Evolutionary conservation across 2,888 invertebrate genomes (phyloP), one percentile per base, ranked within the genome.

Genomic region (Chrysomela aeneicollis): DNA sequence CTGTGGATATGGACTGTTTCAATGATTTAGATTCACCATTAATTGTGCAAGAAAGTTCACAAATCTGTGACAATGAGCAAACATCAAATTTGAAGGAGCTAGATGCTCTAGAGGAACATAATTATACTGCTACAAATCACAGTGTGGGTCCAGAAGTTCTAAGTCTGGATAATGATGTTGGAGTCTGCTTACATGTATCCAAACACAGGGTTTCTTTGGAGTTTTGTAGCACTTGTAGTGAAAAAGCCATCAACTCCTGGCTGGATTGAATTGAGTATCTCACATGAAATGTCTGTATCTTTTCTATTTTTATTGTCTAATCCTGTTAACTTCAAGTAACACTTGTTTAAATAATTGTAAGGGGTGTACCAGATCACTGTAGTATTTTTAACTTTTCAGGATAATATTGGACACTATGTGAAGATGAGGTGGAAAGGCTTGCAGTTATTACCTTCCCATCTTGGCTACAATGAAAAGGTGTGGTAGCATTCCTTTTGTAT

Each of bases 101-200:
- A 42, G 15, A 42, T 35, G 32, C 62, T 26, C 46, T 71, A 32
- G 71, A 72, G 42, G 81, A 81, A 65, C 81, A 81, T 64, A 78
- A 75, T 74, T 81, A 81, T 64, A 78, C 75, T 9, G 35, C 65
- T 8, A 22, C 32, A 26, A 26, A 42, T 19, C 50, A 63, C 35
- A 32, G 47, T 49, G 53, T 3, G 1, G 15, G 6, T 15, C 6
- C 42, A 15, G 42, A 42, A 15, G 10, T 35, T 4, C 10, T 10
- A 2, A 10, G 10, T 9, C 32, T 57, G 6, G 55, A 79, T 9
- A 79, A 82, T 12, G 82, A 83, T 71, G 82, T 83, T 54, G 87
- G 87, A 15, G 83, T 88, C 17, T 88, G 88, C 74, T 78, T 88
- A 12, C 87, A 88, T 73, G 84, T 87, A 15, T 85, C 86, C 64